phyloP scores from a whole-genome alignment of 1,140 invertebrate genomes.

The Tetragnatha versicolor region DNA sequence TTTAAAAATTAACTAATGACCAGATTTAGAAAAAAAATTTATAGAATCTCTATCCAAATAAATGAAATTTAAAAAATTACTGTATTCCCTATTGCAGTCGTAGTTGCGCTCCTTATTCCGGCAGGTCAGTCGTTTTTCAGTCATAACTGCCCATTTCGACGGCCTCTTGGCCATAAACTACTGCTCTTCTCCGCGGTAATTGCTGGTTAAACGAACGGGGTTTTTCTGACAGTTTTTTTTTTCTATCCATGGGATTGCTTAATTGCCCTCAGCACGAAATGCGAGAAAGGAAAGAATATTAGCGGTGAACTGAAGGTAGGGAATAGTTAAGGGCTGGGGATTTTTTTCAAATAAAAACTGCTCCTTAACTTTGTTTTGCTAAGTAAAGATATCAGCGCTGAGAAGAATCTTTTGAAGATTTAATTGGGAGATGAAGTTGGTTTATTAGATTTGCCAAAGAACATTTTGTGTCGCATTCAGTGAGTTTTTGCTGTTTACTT shows the following conservation, averaged over 20 bases:
- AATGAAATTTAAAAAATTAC: too few species aligned
- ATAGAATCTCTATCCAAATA: too few species aligned
- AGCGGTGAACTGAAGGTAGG: conserved; percentile 21
- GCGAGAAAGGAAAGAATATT: conserved; percentile 19
- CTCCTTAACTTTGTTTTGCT: conserved; percentile 14
- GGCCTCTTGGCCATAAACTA: not conserved
- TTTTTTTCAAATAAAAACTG: too few species aligned
- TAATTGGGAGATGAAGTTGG: too few species aligned
- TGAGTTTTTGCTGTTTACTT: too few species aligned
- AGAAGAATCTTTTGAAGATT: too few species aligned
- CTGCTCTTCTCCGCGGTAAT: conserved; percentile 10
- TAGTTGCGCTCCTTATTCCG: not conserved
- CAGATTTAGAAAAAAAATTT: too few species aligned
- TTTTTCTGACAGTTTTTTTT: conserved; percentile 23
- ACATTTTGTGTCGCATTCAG: too few species aligned
- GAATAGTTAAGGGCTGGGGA: not conserved
- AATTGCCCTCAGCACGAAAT: conserved; percentile 36
- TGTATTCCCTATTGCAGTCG: not conserved
- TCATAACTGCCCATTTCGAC: not conserved
- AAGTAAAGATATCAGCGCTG: conserved; percentile 19
- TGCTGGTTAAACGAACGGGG: conserved; percentile 26
- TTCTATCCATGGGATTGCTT: not conserved
- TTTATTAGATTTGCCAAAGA: too few species aligned
- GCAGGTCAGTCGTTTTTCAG: not conserved
- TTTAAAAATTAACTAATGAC: too few species aligned